phyloP scores from a whole-genome alignment of 1,140 invertebrate genomes.

The Megalopta genalis region DNA sequence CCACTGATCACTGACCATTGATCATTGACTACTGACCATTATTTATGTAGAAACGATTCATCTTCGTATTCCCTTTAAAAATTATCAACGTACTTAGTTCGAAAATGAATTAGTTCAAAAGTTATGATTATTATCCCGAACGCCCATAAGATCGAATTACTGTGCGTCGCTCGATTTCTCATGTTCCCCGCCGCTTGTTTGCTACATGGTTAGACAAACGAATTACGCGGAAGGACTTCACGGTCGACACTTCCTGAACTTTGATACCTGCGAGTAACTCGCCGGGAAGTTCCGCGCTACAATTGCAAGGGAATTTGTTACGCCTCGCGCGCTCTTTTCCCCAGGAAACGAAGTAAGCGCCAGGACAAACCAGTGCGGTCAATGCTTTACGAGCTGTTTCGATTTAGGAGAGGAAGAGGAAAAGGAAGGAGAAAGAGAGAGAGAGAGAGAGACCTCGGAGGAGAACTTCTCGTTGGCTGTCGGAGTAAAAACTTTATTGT shows the following conservation, averaged over 20 bases:
- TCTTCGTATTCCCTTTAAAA: no score
- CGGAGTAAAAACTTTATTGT: no score
- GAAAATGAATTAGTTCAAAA: no score
- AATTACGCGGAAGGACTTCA: conserved; percentile 28
- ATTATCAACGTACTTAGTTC: no score
- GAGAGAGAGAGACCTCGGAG: no score
- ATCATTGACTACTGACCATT: no score
- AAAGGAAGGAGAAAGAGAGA: no score
- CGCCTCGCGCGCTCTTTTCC: conserved; percentile 11
- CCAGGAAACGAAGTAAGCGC: conserved; percentile 1
- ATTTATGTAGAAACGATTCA: no score
- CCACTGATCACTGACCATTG: no score
- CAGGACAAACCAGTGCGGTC: conserved; percentile 22
- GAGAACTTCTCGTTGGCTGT: no score
- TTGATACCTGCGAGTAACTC: conserved; percentile 28
- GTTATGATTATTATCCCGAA: no score
- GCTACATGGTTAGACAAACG: conserved; percentile 13
- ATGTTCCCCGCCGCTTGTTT: not conserved
- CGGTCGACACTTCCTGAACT: conserved; percentile 20
- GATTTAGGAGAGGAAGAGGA: conserved; percentile 2
- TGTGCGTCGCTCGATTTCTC: not conserved
- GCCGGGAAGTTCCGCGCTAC: not conserved
- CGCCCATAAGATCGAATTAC: no score
- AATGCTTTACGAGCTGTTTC: conserved; percentile 33
- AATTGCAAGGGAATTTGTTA: conserved; percentile 27